phyloP scores from a whole-genome alignment of 2,113 vertebrate species.

The Clarias magur region DNA sequence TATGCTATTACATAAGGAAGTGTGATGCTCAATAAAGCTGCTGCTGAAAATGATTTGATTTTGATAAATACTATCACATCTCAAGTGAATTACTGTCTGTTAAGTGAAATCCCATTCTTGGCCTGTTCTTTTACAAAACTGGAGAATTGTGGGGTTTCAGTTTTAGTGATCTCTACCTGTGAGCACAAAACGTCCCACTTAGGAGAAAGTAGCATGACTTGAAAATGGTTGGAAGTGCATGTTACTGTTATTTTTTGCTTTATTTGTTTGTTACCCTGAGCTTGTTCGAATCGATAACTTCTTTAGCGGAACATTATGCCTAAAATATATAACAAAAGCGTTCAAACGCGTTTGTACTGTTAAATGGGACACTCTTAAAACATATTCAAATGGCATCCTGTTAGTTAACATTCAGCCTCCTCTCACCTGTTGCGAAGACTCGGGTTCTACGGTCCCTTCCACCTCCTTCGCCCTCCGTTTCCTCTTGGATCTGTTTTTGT shows the following conservation, averaged over 20 bases:
- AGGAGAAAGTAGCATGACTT: background rate
- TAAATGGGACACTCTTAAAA: background rate
- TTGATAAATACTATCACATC: background rate
- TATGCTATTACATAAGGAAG: background rate
- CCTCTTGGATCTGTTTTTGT: constrained; percentile 60
- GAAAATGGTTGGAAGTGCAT: background rate
- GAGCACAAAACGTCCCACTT: background rate
- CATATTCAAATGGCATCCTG: background rate
- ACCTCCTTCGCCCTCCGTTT: constrained; percentile 56
- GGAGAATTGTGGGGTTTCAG: background rate
- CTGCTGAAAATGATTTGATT: background rate
- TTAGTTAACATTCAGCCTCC: background rate
- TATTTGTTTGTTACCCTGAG: background rate
- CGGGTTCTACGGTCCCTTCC: constrained; percentile 72
- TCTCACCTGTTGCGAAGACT: constrained; percentile 74
- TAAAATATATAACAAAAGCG: background rate
- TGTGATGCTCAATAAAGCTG: background rate
- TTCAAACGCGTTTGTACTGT: background rate
- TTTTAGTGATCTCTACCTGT: background rate
- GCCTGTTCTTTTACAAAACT: background rate
- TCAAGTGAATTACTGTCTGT: background rate
- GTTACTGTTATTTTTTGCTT: background rate
- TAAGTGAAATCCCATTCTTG: background rate
- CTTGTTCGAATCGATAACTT: background rate
- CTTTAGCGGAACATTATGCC: background rate